Base-by-base conservation (phyloP, 2,888 invertebrate species). In the Cosmorhoe ocellata region DNA sequence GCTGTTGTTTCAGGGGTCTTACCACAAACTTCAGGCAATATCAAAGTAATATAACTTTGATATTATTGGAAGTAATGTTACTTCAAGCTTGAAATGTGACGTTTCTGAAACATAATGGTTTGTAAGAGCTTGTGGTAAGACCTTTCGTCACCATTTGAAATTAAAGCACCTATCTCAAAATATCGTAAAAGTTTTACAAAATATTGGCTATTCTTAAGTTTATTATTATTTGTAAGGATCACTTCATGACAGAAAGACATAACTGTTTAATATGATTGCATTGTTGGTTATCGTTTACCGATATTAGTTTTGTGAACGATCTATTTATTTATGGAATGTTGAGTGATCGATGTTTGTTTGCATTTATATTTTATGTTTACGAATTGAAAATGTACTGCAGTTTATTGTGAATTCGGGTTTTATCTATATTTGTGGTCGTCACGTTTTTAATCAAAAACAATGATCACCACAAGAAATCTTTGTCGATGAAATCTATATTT, bases 261-360 rank as follows among this genome's bases (percentile, higher is more conserved):
- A n/a, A 31, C 33, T 37, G 43, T 32, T 45, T 31, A 42, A 27
- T 43, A 1, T 32, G 11, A 26, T 13, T 40, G 13, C 32, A 9
- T 62, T 56, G 50, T 38, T 24, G 3, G 24, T 24, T 43, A 32
- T 51, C 31, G 46, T 47, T 39, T 34, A 33, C 27, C 31, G 47
- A 48, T 30, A 42, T 54, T 40, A 31, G 37, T 55, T 48, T 32
- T 33, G 45, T 42, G 38, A 40, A 34, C 28, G 22, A 45, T 45
- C 42, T 47, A 18, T 63, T 74, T 74, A 74, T 78, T 77, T 76
- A 72, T 76, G 68, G 73, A 66, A 67, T 76, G 76, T 79, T 77
- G 68, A 66, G 63, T 58, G 71, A 64, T 64, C 72, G 67, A 63
- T 70, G 72, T 69, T 77, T 76, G 74, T 66, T 73, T 76, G 87